Conservation (phyloP, 1,140 invertebrate genomes). For the Ylistrum balloti region DNA sequence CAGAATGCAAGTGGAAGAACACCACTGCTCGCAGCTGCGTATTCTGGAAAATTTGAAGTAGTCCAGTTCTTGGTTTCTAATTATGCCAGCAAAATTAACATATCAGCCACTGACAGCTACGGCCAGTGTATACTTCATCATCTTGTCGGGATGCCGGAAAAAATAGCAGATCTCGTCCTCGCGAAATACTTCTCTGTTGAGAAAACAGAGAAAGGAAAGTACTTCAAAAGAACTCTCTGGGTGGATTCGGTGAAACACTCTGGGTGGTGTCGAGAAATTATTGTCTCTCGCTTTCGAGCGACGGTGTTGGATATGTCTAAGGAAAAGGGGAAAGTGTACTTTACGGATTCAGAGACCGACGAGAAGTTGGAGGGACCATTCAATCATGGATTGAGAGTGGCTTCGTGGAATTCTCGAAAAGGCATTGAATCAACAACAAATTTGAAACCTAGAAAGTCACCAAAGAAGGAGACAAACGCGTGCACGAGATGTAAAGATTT, state of each 20-base stretch:
- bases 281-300: slow-evolving; percentile 33
- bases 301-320: neutral
- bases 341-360: neutral
- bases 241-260: slow-evolving; percentile 1
- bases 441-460: slow-evolving; percentile 1
- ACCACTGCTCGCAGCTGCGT: slow-evolving; percentile 48
- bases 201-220: neutral
- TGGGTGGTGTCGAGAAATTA: slow-evolving; percentile 43
- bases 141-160: slow-evolving; percentile 44
- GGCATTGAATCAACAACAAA: neutral
- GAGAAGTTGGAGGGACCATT: neutral
- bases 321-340: neutral
- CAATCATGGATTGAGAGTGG: neutral
- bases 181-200: slow-evolving; percentile 41
- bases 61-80: slow-evolving; percentile 44
- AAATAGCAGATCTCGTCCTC: slow-evolving; percentile 48
- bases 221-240: slow-evolving; percentile 5
- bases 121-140: slow-evolving; percentile 55
- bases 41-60: slow-evolving; percentile 42
- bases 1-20: slow-evolving; percentile 50
- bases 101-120: slow-evolving; percentile 42
- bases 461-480: neutral
- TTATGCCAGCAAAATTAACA: neutral
- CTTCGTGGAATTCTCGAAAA: neutral
- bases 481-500: slow-evolving; percentile 44